Evolutionary conservation across 2,113 vertebrate species (phyloP), one percentile per base, ranked within the genome.

Genomic region (Phyllostomus hastatus): DNA sequence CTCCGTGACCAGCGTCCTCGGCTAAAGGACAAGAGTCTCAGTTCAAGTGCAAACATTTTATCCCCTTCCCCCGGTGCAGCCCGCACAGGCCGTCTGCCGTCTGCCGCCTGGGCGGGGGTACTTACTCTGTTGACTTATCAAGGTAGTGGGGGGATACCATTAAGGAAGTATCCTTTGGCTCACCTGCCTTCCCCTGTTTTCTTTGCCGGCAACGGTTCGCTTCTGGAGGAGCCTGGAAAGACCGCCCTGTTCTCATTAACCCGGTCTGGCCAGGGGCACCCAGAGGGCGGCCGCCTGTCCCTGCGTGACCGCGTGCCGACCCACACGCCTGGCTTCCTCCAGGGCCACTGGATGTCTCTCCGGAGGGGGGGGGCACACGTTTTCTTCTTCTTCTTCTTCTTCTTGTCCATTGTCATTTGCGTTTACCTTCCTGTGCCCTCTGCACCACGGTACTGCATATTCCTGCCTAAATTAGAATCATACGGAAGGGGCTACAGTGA

Each of bases 331-430:
- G 4, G 41, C 57, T 33, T 54, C 4, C 1, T 69, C 64, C 41
- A 2, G 15, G 35, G 12, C 9, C 57, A 31, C 81, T 12, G 3
- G 6, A 48, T 52, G 28, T 41, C 54, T 31, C 26, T 66, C 19
- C 19, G 6, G 7, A 22, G 1, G 26, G 6, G 7, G 15, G 1
- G 26, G 1, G 26, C 28, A 2, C 3, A 8, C 9, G 1, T 61
- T 73, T 33, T 26, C 10, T 59, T 61, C 19, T 35, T 19, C 10
- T 59, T 61, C 19, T 35, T 19, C 3, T 41, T 31, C 2, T 35
- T 15, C 17, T 31, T 3, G 35, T 59, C 48, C 10, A 35, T 22
- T 83, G 52, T 73, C 82, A 59, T 83, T 22, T 70, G n/a, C 5
- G 54, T 46, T 54, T 48, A 31, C 59, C 52, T 31, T 50, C 35